These are phyloP conservation scores for Scrobipalpa atriplicella DNA, from an alignment of 2,888 invertebrate genomes.

Conservation along the genomic window DNA sequence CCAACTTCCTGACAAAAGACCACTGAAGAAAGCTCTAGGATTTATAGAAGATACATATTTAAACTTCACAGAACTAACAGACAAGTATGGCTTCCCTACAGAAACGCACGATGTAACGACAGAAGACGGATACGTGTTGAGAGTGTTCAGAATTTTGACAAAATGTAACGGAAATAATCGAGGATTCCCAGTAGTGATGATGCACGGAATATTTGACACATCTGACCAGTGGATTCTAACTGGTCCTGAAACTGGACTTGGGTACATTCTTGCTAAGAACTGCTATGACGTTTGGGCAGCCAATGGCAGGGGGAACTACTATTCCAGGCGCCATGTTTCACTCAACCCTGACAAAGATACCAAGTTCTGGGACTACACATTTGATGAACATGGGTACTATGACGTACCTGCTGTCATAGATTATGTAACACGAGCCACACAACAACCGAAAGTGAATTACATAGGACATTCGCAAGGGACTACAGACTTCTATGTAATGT, in stretches of 20 bases:
- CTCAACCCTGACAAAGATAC: conserved; percentile 63
- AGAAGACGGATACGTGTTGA: conserved; percentile 64
- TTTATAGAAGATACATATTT: conserved; percentile 66
- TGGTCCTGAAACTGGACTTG: conserved; percentile 53
- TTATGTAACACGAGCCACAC: conserved; percentile 65
- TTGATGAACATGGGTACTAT: conserved; percentile 87
- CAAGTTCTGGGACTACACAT: conserved; percentile 82
- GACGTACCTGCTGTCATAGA: conserved; percentile 87
- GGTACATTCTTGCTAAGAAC: conserved; percentile 68
- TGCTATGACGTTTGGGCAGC: conserved; percentile 79
- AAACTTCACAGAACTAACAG: conserved; percentile 61
- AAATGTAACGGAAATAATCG: conserved; percentile 47
- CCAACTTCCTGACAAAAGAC: conserved; percentile 54
- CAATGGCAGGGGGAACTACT: conserved; percentile 84
- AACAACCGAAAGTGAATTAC: conserved; percentile 81
- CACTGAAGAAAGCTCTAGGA: conserved; percentile 58
- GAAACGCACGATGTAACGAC: conserved; percentile 58
- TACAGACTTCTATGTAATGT: conserved; percentile 81
- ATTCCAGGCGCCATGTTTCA: conserved; percentile 80
- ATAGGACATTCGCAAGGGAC: conserved; percentile 89
- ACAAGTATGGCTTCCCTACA: conserved; percentile 55
- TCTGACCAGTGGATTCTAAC: conserved; percentile 61
- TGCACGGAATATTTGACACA: conserved; percentile 62
- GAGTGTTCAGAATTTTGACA: conserved; percentile 56
- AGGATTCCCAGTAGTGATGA: conserved; percentile 54